These are phyloP conservation scores for Callimorpha dominula DNA, from an alignment of 2,888 invertebrate genomes.

Conservation along the genomic window DNA sequence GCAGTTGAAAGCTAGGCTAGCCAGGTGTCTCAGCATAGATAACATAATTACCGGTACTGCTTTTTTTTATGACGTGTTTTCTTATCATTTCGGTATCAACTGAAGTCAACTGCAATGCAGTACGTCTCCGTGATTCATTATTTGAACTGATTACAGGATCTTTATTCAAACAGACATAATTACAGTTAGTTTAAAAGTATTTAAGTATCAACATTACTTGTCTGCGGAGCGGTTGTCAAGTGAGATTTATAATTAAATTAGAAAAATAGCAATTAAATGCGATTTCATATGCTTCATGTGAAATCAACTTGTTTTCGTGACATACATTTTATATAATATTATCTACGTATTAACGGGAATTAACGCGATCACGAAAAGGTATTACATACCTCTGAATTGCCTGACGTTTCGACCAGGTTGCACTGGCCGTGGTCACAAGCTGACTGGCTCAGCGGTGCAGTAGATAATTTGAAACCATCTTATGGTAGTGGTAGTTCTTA, in stretches of 20 bases:
- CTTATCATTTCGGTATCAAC: constrained; percentile 18
- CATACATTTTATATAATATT: too few relatives aligned
- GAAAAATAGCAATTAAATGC: too few relatives aligned
- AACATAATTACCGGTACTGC: background rate
- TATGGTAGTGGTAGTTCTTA: too few relatives aligned
- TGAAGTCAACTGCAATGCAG: constrained; percentile 23
- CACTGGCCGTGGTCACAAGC: too few relatives aligned
- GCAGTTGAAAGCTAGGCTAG: background rate
- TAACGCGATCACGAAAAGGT: too few relatives aligned
- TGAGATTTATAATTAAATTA: background rate
- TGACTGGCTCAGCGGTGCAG: too few relatives aligned
- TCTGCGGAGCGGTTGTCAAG: background rate
- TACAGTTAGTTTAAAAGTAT: constrained; percentile 10
- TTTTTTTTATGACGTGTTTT: constrained; percentile 12
- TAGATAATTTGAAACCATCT: too few relatives aligned
- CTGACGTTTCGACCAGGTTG: too few relatives aligned
- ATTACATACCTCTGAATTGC: too few relatives aligned
- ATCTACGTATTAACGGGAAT: too few relatives aligned
- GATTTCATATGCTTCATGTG: too few relatives aligned
- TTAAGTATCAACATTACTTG: constrained; percentile 1
- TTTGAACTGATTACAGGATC: constrained; percentile 11
- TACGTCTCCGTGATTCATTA: constrained; percentile 5
- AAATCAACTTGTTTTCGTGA: too few relatives aligned
- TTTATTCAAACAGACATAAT: constrained; percentile 12
- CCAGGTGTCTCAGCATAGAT: background rate